These are phyloP conservation scores for Gryllus longicercus DNA, from an alignment of 2,888 invertebrate genomes.

Conservation along the genomic window DNA sequence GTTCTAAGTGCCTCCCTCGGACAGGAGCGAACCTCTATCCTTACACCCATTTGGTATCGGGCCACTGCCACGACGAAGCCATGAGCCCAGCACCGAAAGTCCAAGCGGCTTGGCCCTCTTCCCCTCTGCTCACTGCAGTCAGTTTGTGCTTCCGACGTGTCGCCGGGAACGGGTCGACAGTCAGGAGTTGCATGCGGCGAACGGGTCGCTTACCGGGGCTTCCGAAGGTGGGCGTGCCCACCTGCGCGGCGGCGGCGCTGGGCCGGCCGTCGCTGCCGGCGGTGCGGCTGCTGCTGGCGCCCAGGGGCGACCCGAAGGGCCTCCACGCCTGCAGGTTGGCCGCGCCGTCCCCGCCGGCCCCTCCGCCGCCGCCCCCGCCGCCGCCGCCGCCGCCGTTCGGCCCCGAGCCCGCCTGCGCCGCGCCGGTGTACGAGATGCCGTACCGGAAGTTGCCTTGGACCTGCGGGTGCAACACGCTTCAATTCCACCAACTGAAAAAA, in stretches of 20 bases:
- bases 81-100: too few species aligned
- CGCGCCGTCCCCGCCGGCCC: neutral
- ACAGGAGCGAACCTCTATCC: too few species aligned
- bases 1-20: too few species aligned
- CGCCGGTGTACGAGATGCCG: constrained; percentile 73
- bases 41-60: too few species aligned
- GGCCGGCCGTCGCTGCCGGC: neutral
- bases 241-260: neutral
- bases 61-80: too few species aligned
- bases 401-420: constrained; percentile 72
- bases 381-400: neutral
- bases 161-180: too few species aligned
- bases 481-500: too few species aligned
- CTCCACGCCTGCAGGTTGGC: neutral
- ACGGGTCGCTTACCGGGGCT: too few species aligned
- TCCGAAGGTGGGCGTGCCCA: neutral
- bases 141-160: too few species aligned
- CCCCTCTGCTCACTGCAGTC: too few species aligned
- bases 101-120: too few species aligned
- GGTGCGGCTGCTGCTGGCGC: neutral
- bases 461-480: neutral
- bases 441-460: constrained; percentile 76
- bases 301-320: neutral
- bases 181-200: too few species aligned
- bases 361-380: neutral